Evolutionary conservation across 2,888 invertebrate species (phyloP).

Genomic region (Nezara viridula): DNA sequence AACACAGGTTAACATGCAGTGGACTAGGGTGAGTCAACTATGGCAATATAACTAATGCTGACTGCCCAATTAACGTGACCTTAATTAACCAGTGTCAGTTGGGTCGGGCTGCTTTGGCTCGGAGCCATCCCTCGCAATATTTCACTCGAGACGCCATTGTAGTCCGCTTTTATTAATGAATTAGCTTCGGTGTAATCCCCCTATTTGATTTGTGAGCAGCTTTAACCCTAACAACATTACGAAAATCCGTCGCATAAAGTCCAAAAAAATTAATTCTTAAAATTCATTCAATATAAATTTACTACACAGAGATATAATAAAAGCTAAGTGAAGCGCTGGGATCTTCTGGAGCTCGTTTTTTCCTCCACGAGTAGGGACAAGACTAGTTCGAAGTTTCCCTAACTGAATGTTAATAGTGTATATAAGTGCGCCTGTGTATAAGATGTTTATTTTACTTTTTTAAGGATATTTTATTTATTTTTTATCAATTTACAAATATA

Average conservation of each 20-base stretch:
- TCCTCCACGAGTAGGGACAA: no score
- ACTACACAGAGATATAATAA: no score
- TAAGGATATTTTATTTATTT: no score
- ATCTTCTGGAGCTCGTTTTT: no score
- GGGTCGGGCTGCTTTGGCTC: neutral
- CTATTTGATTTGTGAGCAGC: neutral
- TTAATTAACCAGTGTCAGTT: conserved; percentile 7
- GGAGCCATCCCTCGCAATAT: neutral
- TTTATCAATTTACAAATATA: no score
- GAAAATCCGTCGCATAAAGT: neutral
- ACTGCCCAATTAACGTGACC: neutral
- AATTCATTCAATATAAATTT: no score
- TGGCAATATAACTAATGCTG: neutral
- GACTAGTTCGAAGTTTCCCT: no score
- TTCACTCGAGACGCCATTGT: neutral
- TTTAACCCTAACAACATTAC: neutral
- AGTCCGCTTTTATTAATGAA: neutral
- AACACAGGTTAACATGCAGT: neutral
- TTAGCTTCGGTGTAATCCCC: neutral
- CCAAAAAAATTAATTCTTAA: no score
- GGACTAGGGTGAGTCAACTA: neutral
- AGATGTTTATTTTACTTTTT: no score
- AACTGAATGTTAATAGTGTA: no score
- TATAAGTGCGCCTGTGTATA: no score
- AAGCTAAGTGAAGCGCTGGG: no score